Base-by-base conservation (phyloP, 2,113 vertebrate genomes). In the Chaenogobius annularis region DNA sequence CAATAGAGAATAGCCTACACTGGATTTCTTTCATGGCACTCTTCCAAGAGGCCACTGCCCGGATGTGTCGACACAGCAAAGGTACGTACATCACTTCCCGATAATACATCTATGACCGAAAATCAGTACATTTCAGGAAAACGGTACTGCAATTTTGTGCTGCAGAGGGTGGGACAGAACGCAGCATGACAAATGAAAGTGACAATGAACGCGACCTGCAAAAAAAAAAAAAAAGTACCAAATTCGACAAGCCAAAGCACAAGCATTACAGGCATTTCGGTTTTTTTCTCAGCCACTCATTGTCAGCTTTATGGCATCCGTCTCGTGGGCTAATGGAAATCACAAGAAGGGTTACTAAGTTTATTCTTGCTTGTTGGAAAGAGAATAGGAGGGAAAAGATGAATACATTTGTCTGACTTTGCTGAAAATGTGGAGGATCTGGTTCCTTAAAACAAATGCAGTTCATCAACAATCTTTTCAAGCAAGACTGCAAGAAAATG, bases 241-340 rank as follows among this genome's bases (percentile, higher is more conserved):
- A 61, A 71, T 46, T 68, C 19, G 44, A 14, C 3, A 69, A 15
- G 19, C 17, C 75, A n/a, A 71, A 58, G 20, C 26, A 15, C 20
- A 26, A 23, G 56, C 62, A 68, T 56, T 4, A 52, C 50, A 3
- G 26, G 61, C 70, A 58, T 58, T 48, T 11, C 17, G 55, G 77
- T 73, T 75, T 73, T 75, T 79, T 6, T 77, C 71, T 50, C 67
- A 77, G 85, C 61, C 73, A 83, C 72, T 68, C 63, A 54, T 23
- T 81, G 76, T 88, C 87, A 87, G 84, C 87, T 83, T 81, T 78
- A 77, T 58, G 47, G 50, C 78, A 58, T 73, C 75, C 70, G 77
- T 78, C 68, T 76, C 47, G 72, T 70, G 70, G n/a, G 3, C 69
- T 88, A 89, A 92, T 89, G 83, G 69, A 79, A 81, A 85, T 89